A percentile compares a stretch with the other conserved stretches of the same genome.
These are phyloP conservation scores for Agrotis ipsilon DNA, from an alignment of 2,888 invertebrate species.

Conservation along the genomic window DNA sequence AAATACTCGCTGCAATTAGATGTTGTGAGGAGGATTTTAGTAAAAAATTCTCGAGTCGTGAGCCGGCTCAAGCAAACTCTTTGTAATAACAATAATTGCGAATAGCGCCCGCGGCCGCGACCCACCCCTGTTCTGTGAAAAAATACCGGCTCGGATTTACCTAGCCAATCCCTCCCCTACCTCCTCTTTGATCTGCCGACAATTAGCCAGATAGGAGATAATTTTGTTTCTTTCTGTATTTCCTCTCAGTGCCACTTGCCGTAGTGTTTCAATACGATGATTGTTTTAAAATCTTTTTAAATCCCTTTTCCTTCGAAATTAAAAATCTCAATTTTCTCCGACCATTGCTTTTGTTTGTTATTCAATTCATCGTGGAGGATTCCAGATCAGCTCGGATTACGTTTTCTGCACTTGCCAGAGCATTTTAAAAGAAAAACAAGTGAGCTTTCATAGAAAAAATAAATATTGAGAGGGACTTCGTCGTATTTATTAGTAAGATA, in stretches of 20 bases:
- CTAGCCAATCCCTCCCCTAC: constrained; percentile 69
- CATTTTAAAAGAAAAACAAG: constrained; percentile 60
- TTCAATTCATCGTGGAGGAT: constrained; percentile 69
- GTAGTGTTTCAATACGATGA: constrained; percentile 83
- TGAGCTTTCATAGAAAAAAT: constrained; percentile 10
- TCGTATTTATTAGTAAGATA: constrained; percentile 58
- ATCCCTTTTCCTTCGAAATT: constrained; percentile 70
- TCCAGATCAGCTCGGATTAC: constrained; percentile 69
- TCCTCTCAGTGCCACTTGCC: constrained; percentile 77
- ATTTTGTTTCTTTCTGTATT: constrained; percentile 85
- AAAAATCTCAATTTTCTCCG: constrained; percentile 74
- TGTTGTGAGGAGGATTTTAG: constrained; percentile 79
- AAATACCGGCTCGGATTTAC: constrained; percentile 84
- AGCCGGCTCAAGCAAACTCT: constrained; percentile 88
- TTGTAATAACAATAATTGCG: constrained; percentile 91
- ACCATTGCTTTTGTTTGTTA: constrained; percentile 65
- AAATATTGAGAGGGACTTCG: constrained; percentile 21
- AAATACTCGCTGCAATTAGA: constrained; percentile 74
- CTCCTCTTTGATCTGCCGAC: constrained; percentile 86
- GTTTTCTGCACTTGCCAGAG: constrained; percentile 54
- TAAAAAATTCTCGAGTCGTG: constrained; percentile 81
- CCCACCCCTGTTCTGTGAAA: constrained; percentile 74
- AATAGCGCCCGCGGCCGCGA: constrained; percentile 83
- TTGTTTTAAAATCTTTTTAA: constrained; percentile 79
- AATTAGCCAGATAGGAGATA: constrained; percentile 88